Percentiles rank a stretch among this genome's conserved stretches.
phyloP scores from a whole-genome alignment of 2,797 vertebrate genomes.

The Aeoliscus strigatus region DNA sequence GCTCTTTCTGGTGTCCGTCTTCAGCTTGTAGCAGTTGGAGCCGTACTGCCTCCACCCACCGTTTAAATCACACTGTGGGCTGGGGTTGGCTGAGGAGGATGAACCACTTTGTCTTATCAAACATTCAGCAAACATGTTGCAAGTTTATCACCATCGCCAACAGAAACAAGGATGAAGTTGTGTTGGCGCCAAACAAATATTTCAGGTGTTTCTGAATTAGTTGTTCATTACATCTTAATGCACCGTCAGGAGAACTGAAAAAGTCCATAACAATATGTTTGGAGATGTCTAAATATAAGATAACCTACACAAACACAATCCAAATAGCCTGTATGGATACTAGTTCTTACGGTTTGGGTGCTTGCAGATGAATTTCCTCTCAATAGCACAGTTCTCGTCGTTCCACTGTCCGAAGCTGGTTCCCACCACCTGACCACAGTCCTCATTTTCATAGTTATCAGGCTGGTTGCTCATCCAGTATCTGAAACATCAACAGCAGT shows the following conservation, averaged over 20 bases:
- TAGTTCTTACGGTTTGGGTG: slow-evolving; percentile 58
- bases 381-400: slow-evolving; percentile 61
- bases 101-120: no score
- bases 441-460: slow-evolving; percentile 67
- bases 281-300: no score
- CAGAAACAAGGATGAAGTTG: no score
- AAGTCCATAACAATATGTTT: no score
- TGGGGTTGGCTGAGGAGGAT: slow-evolving; percentile 61
- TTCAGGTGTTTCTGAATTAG: no score
- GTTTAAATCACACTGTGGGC: slow-evolving; percentile 63
- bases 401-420: slow-evolving; percentile 63
- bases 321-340: no score
- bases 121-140: no score
- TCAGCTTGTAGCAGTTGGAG: slow-evolving; percentile 75
- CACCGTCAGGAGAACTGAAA: no score
- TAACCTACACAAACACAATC: no score
- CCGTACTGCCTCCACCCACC: slow-evolving; percentile 59
- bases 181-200: no score
- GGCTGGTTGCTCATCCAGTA: slow-evolving; percentile 70
- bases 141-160: no score
- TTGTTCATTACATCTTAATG: no score
- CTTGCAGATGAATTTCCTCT: slow-evolving; percentile 76
- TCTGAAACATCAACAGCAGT: slow-evolving; percentile 38
- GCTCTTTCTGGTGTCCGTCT: slow-evolving; percentile 47
- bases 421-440: slow-evolving; percentile 71